These are phyloP conservation scores for Syrrhaptes paradoxus DNA, from an alignment of 2,113 vertebrate species.

Conservation along the genomic window DNA sequence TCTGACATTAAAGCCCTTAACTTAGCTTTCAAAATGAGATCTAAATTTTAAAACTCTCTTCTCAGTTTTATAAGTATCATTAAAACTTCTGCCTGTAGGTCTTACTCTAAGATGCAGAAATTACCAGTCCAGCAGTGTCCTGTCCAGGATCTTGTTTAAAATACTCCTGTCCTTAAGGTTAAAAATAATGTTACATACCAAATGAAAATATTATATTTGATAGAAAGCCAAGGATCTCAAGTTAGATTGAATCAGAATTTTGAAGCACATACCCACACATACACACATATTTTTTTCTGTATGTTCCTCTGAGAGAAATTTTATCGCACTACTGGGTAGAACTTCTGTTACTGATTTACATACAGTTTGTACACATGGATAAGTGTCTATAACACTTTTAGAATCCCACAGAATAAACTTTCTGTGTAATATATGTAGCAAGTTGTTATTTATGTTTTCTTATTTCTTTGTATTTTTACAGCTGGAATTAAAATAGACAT, in stretches of 20 bases:
- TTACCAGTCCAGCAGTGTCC: not conserved
- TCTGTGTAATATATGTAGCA: not conserved
- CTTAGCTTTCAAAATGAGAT: not conserved
- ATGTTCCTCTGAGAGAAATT: not conserved
- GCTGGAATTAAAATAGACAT: not conserved
- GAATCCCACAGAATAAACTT: not conserved
- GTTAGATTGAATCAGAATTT: not conserved
- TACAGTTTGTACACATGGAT: not conserved
- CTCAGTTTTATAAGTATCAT: not conserved
- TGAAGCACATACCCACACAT: not conserved
- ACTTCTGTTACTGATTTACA: not conserved
- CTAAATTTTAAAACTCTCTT: not conserved
- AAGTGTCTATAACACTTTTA: not conserved
- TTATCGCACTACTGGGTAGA: not conserved
- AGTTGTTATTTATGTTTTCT: not conserved
- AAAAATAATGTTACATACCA: not conserved
- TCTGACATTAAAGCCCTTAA: not conserved
- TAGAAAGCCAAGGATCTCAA: not conserved
- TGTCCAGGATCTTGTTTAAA: not conserved
- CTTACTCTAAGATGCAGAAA: not conserved
- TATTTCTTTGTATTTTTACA: not conserved
- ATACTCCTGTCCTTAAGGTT: not conserved
- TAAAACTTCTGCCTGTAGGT: not conserved
- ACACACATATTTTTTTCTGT: not conserved
- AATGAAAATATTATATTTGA: not conserved